phyloP scores from a whole-genome alignment of 2,888 invertebrate genomes.

The Callimorpha dominula region DNA sequence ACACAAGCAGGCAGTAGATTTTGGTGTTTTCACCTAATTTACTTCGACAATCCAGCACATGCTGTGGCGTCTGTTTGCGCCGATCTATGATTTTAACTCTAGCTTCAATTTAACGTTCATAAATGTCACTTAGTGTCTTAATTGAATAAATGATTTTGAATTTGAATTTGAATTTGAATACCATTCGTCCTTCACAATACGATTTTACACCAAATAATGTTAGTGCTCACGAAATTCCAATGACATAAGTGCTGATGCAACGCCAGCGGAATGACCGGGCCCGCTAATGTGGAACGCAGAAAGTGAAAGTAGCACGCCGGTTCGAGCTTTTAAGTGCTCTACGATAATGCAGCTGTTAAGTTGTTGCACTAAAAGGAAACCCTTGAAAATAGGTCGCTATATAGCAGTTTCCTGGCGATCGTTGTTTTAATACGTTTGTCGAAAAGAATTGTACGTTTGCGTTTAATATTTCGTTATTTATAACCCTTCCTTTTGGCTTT shows the following conservation, averaged over 20 bases:
- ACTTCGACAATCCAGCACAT: no score
- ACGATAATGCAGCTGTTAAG: constrained; percentile 21
- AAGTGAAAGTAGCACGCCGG: constrained; percentile 78
- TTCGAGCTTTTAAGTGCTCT: constrained; percentile 43
- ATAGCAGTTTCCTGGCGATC: neutral
- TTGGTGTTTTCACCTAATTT: no score
- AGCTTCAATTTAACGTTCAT: no score
- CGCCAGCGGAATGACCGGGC: constrained; percentile 61
- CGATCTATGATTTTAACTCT: no score
- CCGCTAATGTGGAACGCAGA: constrained; percentile 72
- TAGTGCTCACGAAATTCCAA: constrained; percentile 66
- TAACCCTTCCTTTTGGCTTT: no score
- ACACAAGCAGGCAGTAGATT: no score
- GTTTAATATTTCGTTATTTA: no score
- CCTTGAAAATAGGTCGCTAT: constrained; percentile 12
- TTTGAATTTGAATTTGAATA: no score
- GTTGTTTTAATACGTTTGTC: neutral
- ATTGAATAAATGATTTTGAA: no score
- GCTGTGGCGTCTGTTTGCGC: no score
- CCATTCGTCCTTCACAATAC: constrained; percentile 75
- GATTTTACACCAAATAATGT: constrained; percentile 57
- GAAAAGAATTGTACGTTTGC: neutral
- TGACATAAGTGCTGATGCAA: constrained; percentile 76
- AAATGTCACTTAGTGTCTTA: no score
- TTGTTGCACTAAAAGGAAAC: constrained; percentile 12